Percentiles rank a stretch among this genome's conserved stretches.
These are phyloP conservation scores for Eudasyphora cyanicolor DNA, from an alignment of 2,888 invertebrate species.

Conservation along the genomic window DNA sequence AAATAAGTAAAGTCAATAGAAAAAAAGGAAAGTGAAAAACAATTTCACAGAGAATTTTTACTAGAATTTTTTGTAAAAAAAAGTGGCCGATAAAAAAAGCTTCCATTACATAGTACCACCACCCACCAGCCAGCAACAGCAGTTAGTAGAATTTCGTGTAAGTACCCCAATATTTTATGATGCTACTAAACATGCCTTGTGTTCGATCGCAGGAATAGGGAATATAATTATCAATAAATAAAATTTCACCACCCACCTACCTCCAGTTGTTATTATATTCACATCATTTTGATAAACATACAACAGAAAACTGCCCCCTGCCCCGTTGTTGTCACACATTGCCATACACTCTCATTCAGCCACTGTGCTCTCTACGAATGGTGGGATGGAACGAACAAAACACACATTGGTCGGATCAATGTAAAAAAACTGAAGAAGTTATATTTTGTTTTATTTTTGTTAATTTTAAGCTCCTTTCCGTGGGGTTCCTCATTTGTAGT, in stretches of 20 bases:
- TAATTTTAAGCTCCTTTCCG: background rate
- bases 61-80: constrained; percentile 10
- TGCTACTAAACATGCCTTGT: background rate
- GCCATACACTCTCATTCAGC: background rate
- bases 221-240: constrained; percentile 32
- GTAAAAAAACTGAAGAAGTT: too few relatives aligned
- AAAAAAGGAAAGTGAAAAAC: constrained; percentile 43
- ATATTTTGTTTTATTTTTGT: background rate
- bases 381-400: background rate
- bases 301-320: background rate
- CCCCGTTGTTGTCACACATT: background rate
- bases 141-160: constrained; percentile 38
- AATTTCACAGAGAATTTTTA: constrained; percentile 34
- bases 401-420: background rate
- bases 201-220: background rate
- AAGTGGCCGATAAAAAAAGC: constrained; percentile 28
- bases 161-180: constrained; percentile 10
- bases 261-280: constrained; percentile 42
- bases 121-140: too few relatives aligned
- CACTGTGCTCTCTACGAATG: too few relatives aligned
- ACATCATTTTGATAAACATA: constrained; percentile 18
- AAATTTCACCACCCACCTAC: constrained; percentile 55
- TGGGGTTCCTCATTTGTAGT: too few relatives aligned
- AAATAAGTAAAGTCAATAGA: background rate
- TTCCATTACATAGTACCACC: constrained; percentile 3